Evolutionary conservation across 2,888 invertebrate genomes (phyloP).

Genomic region (Erannis defoliaria): DNA sequence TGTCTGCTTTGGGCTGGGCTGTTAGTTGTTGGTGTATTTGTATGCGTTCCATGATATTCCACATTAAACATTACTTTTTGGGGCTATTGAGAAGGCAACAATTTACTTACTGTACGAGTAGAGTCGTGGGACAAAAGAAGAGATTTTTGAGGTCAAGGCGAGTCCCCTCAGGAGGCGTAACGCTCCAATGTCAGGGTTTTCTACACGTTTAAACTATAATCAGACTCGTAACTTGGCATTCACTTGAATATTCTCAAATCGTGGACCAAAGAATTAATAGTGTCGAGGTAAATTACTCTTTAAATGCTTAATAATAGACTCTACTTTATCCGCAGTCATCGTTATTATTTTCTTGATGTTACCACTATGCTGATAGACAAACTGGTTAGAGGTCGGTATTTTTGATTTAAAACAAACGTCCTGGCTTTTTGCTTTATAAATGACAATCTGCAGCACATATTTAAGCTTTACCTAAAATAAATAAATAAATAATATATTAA

Average conservation of each 20-base stretch:
- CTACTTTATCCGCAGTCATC: conserved; percentile 19
- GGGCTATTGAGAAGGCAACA: too few species aligned
- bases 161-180: background rate
- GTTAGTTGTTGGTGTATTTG: too few species aligned
- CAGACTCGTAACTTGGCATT: conserved; percentile 6
- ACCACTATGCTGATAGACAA: background rate
- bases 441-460: too few species aligned
- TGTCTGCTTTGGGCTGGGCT: too few species aligned
- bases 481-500: too few species aligned
- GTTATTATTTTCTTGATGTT: conserved; percentile 14
- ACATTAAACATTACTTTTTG: too few species aligned
- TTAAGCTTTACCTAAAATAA: too few species aligned
- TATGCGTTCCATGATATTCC: too few species aligned
- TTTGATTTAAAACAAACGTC: too few species aligned
- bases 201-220: background rate
- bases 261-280: conserved; percentile 5
- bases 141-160: conserved; percentile 6
- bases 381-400: background rate
- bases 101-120: too few species aligned
- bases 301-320: conserved; percentile 20
- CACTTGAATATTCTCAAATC: conserved; percentile 8
- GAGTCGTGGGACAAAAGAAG: background rate
- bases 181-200: conserved; percentile 3
- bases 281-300: conserved; percentile 26
- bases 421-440: too few species aligned